These are phyloP conservation scores for Pseudococcus jackbeardsleyi DNA, from an alignment of 2,888 invertebrate genomes.

Conservation along the genomic window DNA sequence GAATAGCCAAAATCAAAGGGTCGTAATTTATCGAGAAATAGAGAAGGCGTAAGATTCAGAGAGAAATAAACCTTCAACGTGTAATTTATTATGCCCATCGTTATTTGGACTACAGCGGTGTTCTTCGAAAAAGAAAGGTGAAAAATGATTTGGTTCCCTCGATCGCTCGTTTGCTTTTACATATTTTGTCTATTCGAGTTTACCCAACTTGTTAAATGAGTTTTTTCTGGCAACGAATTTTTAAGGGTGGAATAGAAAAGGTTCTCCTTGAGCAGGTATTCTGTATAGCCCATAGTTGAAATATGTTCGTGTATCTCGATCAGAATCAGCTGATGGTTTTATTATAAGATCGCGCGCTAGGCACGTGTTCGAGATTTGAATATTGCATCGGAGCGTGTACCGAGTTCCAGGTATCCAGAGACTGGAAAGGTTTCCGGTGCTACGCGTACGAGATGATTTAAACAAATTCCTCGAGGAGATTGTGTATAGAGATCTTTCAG, in stretches of 20 bases:
- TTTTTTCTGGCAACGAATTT: not conserved
- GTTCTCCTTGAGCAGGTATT: not conserved
- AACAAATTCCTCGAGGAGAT: not conserved
- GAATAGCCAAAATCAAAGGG: conserved; percentile 25
- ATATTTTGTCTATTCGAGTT: not conserved
- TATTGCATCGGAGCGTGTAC: conserved; percentile 1
- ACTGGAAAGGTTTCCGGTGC: conserved; percentile 15
- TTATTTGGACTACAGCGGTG: conserved; percentile 15
- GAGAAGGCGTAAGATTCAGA: conserved; percentile 5
- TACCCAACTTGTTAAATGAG: not conserved
- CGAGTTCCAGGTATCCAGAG: conserved; percentile 22
- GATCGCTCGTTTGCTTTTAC: not conserved
- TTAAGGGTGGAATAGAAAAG: not conserved
- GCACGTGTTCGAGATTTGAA: conserved; percentile 42
- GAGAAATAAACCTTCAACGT: conserved; percentile 36
- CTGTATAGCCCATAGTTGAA: not conserved
- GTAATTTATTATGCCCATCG: not conserved
- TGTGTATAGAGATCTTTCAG: not conserved
- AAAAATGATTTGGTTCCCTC: conserved; percentile 13
- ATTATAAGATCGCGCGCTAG: conserved; percentile 20
- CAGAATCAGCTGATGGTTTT: conserved; percentile 23
- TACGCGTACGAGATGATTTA: not conserved
- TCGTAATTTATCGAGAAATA: conserved; percentile 36
- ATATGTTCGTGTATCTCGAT: not conserved
- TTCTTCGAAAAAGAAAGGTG: not conserved